Base-by-base conservation (phyloP, 1,140 invertebrate genomes). In the Drosophila aff. region DNA sequence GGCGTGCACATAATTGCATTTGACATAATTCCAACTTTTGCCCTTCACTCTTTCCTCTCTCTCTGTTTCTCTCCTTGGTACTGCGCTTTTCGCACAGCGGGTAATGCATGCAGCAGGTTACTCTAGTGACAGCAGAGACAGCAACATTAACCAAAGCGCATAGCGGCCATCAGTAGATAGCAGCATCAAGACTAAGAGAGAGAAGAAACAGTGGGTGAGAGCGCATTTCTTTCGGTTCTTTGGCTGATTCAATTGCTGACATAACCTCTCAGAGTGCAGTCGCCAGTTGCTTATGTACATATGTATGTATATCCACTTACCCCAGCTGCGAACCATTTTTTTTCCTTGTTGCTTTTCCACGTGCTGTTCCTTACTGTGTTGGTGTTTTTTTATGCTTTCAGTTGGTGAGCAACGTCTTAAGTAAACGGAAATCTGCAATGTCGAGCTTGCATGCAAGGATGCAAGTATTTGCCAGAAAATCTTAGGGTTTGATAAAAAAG, bases 171-270 rank as follows among this genome's bases (percentile, higher is more conserved):
- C 66, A 60, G 52, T 38, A 28, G 21, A 15, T 15, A 16, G 31
- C n/a, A 33, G 36, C 44, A 49, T 16, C 26, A 23, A 28, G n/a
- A 61, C 43, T 9, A 6, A 31, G 2, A 53, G 21, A 18, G 41
- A 43, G 2, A n/a, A 36, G 9, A 21, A 18, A 18, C 23, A 8
- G 26, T 9, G 36, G 16, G 26, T 16, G 11, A 44, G 53, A 33
- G 46, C 10, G 59, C 40, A 64, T 59, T 79, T 71, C 75, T 64
- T 71, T 63, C 33, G 40, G 53, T 40, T 44, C 46, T 44, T 28
- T 46, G 36, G 63, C 57, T 68, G 23, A 77, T 57, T 77, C 75
- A 77, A 78, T 69, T 77, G 74, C 74, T 58, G 74, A 41, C 64
- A 77, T 77, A 69, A 77, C 64, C 75, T 65, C 59, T 75, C 31